phyloP scores from a whole-genome alignment of 2,888 invertebrate genomes.

The Acanthosepion esculentum region DNA sequence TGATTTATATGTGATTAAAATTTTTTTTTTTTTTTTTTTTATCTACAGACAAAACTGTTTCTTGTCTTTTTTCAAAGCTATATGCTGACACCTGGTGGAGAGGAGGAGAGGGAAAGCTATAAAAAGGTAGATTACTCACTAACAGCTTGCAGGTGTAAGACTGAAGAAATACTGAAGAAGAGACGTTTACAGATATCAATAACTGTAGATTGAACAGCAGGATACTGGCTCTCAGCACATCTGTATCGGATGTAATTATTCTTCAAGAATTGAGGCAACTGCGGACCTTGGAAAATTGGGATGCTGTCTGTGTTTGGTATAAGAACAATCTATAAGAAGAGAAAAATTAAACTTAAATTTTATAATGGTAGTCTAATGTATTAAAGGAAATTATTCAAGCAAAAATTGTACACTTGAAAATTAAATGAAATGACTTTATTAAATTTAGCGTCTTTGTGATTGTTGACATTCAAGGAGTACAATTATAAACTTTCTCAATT shows the following conservation, averaged over 20 bases:
- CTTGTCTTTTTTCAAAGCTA: too few relatives aligned
- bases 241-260: constrained; percentile 86
- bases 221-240: constrained; percentile 85
- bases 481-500: too few relatives aligned
- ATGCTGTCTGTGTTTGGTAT: constrained; percentile 79
- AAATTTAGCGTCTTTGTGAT: too few relatives aligned
- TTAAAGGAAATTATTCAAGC: background rate
- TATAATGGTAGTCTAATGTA: background rate
- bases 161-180: constrained; percentile 89
- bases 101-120: too few relatives aligned
- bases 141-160: constrained; percentile 88
- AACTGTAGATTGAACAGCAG: constrained; percentile 79
- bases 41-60: too few relatives aligned
- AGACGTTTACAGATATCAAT: constrained; percentile 88
- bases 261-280: constrained; percentile 78
- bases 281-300: constrained; percentile 85
- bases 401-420: background rate
- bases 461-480: too few relatives aligned
- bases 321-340: constrained; percentile 81
- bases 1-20: too few relatives aligned
- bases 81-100: background rate
- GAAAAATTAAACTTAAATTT: background rate
- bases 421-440: too few relatives aligned
- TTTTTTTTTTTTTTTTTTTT: too few relatives aligned
- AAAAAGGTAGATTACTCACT: constrained; percentile 76